A percentile compares a stretch with the other conserved stretches of the same genome.
phyloP scores from a whole-genome alignment of 2,888 invertebrate species.

The Eustalomyia histrio region DNA sequence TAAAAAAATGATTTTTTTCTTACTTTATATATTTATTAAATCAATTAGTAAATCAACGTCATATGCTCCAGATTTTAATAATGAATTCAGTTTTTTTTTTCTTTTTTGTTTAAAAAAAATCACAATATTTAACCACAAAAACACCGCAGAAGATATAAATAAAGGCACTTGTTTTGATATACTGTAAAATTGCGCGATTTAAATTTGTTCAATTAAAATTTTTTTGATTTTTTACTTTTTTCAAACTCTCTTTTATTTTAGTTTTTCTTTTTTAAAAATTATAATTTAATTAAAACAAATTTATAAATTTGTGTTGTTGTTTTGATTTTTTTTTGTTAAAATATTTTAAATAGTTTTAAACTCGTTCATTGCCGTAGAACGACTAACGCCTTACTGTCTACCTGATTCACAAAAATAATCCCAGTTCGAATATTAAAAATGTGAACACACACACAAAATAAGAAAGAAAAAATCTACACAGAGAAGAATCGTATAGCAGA shows the following conservation, averaged over 20 bases:
- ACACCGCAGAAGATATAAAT: not conserved
- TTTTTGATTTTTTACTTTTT: not conserved
- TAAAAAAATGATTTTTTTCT: conserved; percentile 3
- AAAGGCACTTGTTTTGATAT: not conserved
- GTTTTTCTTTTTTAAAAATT: not conserved
- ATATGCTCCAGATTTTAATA: conserved; percentile 49
- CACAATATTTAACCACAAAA: not conserved
- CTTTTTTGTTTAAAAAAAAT: not conserved
- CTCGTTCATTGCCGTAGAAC: conserved; percentile 80
- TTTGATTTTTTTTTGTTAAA: conserved; percentile 36
- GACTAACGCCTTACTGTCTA: conserved; percentile 80
- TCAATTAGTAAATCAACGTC: conserved; percentile 50
- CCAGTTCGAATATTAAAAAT: conserved; percentile 66
- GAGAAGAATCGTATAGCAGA: conserved; percentile 18
- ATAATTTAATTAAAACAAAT: not conserved
- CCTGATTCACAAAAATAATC: conserved; percentile 77
- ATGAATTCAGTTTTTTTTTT: conserved; percentile 12
- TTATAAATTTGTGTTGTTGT: not conserved
- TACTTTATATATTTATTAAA: conserved; percentile 50
- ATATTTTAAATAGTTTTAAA: conserved; percentile 75
- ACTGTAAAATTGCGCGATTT: not conserved
- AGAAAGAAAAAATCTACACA: conserved; percentile 6
- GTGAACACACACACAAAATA: conserved; percentile 22
- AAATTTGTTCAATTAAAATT: not conserved
- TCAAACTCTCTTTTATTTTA: not conserved